Evolutionary conservation across 2,113 vertebrate genomes (phyloP).

Genomic region (Aptenodytes forsteri): DNA sequence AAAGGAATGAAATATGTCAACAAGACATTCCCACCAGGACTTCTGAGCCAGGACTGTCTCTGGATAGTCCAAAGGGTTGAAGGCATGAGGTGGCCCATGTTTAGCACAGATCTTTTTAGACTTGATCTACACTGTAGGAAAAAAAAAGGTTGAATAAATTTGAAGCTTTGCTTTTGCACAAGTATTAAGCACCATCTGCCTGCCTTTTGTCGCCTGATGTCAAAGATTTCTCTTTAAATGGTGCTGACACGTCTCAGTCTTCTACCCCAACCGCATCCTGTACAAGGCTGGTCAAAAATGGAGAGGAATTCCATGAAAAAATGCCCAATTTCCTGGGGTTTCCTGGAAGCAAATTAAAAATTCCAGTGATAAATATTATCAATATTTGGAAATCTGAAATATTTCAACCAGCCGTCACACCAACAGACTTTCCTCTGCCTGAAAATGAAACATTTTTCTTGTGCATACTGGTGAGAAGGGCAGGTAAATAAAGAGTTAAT

Average conservation of each 20-base stretch:
- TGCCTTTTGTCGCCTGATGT: neutral
- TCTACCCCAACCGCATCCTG: neutral
- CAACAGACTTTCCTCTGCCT: neutral
- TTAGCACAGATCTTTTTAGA: neutral
- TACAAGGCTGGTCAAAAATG: neutral
- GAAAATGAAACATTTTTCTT: neutral
- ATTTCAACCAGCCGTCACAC: neutral
- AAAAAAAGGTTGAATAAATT: neutral
- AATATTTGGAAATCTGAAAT: neutral
- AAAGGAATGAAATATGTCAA: neutral
- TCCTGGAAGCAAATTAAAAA: neutral
- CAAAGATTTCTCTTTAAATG: neutral
- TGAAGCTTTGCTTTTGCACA: neutral
- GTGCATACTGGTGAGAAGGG: neutral
- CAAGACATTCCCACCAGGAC: neutral
- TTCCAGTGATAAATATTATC: neutral
- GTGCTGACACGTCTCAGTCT: neutral
- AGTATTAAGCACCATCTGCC: neutral
- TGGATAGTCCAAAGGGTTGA: neutral
- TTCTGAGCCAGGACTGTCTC: neutral
- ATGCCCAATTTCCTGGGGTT: neutral
- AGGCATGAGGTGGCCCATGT: neutral
- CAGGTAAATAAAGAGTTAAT: neutral
- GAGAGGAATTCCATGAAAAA: neutral
- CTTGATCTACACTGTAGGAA: neutral